Evolutionary conservation across 2,797 vertebrate genomes (phyloP).

Genomic region (Propithecus perrieri): DNA sequence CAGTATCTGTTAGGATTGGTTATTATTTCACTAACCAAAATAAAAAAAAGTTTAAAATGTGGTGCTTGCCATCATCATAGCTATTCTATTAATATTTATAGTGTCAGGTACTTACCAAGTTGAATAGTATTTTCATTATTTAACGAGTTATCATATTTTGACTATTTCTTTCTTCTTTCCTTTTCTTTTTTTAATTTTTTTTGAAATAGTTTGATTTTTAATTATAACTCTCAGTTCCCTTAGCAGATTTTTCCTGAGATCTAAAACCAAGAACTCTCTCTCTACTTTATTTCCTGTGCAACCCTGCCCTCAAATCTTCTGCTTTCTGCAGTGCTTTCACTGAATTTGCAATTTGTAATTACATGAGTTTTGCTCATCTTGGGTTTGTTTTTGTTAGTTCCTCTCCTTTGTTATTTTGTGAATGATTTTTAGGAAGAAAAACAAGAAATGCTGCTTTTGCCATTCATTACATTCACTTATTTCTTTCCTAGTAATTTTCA

Average conservation of each 20-base stretch:
- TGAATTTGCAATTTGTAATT: background rate
- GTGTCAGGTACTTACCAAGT: background rate
- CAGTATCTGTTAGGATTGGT: background rate
- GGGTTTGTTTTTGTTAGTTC: background rate
- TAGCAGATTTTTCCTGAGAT: background rate
- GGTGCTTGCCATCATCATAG: background rate
- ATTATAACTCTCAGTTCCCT: background rate
- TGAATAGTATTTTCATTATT: background rate
- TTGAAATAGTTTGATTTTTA: background rate
- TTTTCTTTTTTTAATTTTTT: background rate
- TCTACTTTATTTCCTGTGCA: background rate
- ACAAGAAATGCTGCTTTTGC: background rate
- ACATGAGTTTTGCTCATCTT: background rate
- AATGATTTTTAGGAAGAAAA: background rate
- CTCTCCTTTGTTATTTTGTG: background rate
- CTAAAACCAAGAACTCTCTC: background rate
- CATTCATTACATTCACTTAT: background rate
- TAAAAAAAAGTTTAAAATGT: background rate
- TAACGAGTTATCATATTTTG: background rate
- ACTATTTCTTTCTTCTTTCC: background rate
- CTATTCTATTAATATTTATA: background rate
- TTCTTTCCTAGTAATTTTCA: background rate
- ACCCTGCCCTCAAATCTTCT: background rate
- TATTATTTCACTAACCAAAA: background rate
- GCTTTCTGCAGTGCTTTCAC: background rate